Percentiles rank a stretch among this genome's conserved stretches.
Evolutionary conservation across 2,797 vertebrate genomes (phyloP).

Genomic region (Oryzias sinensis): DNA sequence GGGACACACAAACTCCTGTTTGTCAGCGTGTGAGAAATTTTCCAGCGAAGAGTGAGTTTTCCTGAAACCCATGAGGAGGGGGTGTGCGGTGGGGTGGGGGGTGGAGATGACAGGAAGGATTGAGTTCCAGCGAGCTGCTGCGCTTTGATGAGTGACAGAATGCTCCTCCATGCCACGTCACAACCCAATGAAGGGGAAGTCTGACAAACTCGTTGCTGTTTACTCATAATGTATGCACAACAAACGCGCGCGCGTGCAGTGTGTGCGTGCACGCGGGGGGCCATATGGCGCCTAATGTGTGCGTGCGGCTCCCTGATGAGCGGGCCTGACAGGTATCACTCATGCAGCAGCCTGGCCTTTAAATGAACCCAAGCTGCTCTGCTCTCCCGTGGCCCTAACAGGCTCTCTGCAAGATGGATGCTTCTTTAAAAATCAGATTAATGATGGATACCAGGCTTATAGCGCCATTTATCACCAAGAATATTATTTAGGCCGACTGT

Average conservation of each 20-base stretch:
- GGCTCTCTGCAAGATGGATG: constrained; percentile 96
- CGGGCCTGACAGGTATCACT: constrained; percentile 90
- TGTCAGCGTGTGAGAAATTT: constrained; percentile 47
- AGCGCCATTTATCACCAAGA: constrained; percentile 98
- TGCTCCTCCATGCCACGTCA: constrained; percentile 61
- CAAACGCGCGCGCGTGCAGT: constrained; percentile 4
- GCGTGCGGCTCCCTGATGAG: constrained; percentile 71
- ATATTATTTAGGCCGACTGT: constrained; percentile 99
- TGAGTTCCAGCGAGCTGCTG: constrained; percentile 71
- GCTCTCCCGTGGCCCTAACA: constrained; percentile 91
- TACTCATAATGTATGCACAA: constrained; percentile 40
- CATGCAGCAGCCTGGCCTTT: constrained; percentile 84
- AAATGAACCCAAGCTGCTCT: constrained; percentile 89
- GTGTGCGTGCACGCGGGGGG: constrained; percentile 8
- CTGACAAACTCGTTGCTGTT: constrained; percentile 50
- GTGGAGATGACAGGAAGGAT: constrained; percentile 69
- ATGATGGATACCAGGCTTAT: constrained; percentile 95
- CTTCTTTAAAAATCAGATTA: constrained; percentile 98
- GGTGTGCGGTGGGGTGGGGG: constrained; percentile 48
- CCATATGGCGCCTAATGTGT: constrained; percentile 70
- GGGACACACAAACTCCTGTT: constrained; percentile 38
- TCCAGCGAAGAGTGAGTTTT: constrained; percentile 61
- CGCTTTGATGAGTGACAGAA: constrained; percentile 73
- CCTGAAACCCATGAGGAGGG: constrained; percentile 65
- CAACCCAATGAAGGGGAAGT: constrained; percentile 44